Percentiles rank a stretch among this genome's conserved stretches.
Evolutionary conservation across 2,888 invertebrate species (phyloP).

Genomic region (Cremastobaeus sp.): DNA sequence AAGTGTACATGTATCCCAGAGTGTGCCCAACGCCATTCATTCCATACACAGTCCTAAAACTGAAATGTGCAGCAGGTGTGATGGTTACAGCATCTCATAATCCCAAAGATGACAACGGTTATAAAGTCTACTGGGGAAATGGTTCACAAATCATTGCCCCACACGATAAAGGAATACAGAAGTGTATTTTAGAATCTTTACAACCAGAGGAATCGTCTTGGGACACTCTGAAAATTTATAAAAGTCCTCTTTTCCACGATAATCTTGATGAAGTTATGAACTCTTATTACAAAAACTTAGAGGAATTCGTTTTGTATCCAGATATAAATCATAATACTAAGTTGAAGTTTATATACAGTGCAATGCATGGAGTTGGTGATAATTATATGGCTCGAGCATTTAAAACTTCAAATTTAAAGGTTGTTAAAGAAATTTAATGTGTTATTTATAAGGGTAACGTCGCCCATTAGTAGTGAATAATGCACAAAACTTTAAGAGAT

Average conservation of each 20-base stretch:
- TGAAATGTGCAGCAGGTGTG: constrained; percentile 89
- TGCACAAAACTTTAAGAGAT: too few relatives aligned
- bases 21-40: constrained; percentile 96
- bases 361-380: constrained; percentile 99
- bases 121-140: constrained; percentile 98
- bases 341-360: constrained; percentile 91
- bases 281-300: constrained; percentile 84
- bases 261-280: constrained; percentile 84
- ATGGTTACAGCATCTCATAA: constrained; percentile 98
- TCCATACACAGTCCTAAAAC: constrained; percentile 88
- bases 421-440: too few relatives aligned
- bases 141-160: constrained; percentile 97
- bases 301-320: constrained; percentile 80
- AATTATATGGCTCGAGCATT: constrained; percentile 87
- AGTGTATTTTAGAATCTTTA: constrained; percentile 86
- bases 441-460: too few relatives aligned
- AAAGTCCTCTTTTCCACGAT: constrained; percentile 82
- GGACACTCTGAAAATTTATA: constrained; percentile 83
- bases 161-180: constrained; percentile 91
- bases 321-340: constrained; percentile 81
- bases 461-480: too few relatives aligned
- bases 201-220: constrained; percentile 89
- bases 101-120: constrained; percentile 97
- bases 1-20: constrained; percentile 88
- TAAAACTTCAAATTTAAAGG: constrained; percentile 85